Percentiles rank a stretch among this genome's conserved stretches.
Evolutionary conservation across 2,797 vertebrate species (phyloP).

Genomic region (Philypnodon macrostomus): DNA sequence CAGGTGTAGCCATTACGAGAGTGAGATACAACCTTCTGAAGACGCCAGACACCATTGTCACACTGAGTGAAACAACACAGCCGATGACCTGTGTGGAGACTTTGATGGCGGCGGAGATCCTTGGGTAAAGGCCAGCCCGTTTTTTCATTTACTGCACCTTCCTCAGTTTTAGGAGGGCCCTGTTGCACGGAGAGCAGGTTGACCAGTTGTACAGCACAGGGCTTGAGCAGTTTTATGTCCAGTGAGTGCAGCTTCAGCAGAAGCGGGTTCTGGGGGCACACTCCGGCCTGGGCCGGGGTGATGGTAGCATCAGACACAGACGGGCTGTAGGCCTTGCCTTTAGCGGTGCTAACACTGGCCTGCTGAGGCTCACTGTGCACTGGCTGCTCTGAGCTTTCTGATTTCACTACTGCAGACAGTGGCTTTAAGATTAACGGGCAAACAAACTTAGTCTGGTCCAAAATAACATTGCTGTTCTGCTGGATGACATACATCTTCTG

Average conservation of each 20-base stretch:
- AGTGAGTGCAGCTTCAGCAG: conserved; percentile 57
- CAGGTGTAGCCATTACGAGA: conserved; percentile 61
- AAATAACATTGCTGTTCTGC: conserved; percentile 5
- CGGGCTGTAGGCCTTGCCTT: conserved; percentile 51
- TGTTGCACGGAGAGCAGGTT: conserved; percentile 46
- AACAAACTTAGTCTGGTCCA: conserved; percentile 44
- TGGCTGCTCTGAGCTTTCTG: conserved; percentile 10
- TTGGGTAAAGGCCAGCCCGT: conserved; percentile 39
- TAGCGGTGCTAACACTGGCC: conserved; percentile 46
- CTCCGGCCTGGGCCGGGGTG: conserved; percentile 25
- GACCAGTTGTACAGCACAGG: conserved; percentile 71
- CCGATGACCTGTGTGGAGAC: conserved; percentile 65
- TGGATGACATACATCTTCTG: conserved; percentile 40
- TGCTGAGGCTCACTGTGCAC: conserved; percentile 49
- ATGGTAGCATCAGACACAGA: conserved; percentile 37
- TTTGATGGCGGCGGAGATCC: conserved; percentile 64
- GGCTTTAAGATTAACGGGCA: conserved; percentile 50
- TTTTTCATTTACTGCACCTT: neutral
- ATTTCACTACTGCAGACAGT: conserved; percentile 20
- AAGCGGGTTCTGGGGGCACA: conserved; percentile 39
- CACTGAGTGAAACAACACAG: conserved; percentile 65
- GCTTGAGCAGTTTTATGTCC: conserved; percentile 54
- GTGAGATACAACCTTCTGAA: conserved; percentile 38
- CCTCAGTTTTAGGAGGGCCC: neutral
- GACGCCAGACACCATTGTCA: conserved; percentile 57